Conservation (phyloP, 2,797 vertebrate genomes). For the Oceanodroma leucorhoa region DNA sequence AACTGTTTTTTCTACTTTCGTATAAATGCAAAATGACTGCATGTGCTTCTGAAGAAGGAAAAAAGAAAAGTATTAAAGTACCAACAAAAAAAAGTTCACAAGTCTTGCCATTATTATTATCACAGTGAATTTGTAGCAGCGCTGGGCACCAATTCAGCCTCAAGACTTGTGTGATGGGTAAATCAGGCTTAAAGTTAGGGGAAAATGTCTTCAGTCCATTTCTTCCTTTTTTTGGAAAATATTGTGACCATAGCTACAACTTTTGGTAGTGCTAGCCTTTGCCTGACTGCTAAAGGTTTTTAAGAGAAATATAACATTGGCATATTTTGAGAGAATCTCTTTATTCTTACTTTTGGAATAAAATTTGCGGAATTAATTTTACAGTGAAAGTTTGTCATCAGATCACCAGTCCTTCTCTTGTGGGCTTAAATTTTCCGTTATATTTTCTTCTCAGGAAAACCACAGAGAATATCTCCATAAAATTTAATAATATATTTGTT, state of each 20-base stretch:
- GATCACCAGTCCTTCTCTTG: neutral
- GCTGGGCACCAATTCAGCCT: neutral
- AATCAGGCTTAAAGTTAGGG: neutral
- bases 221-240: neutral
- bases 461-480: neutral
- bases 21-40: neutral
- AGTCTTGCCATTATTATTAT: neutral
- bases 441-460: neutral
- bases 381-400: neutral
- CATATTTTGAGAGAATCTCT: neutral
- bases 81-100: neutral
- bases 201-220: neutral
- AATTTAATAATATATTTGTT: neutral
- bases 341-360: neutral
- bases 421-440: neutral
- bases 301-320: neutral
- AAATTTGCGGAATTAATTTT: neutral
- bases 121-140: neutral
- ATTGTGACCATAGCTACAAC: neutral
- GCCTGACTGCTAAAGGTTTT: neutral
- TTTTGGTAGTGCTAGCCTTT: neutral
- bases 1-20: neutral
- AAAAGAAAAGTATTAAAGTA: neutral
- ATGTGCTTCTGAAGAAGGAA: neutral
- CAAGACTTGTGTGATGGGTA: neutral